phyloP scores from a whole-genome alignment of 2,888 invertebrate genomes.

The Marronus borbonicus region DNA sequence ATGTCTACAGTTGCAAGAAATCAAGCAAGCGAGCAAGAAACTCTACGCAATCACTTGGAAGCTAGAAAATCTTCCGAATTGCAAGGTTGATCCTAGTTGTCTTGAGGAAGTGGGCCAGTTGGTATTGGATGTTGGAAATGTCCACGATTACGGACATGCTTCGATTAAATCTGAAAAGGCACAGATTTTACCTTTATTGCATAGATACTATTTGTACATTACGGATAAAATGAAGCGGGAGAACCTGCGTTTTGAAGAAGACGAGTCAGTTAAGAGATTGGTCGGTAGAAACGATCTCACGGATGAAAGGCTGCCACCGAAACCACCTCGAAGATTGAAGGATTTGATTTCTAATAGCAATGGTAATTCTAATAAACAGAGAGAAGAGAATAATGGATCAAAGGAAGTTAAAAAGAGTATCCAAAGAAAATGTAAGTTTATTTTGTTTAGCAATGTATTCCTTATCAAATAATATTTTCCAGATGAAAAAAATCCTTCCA shows the following conservation, averaged over 20 bases:
- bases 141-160: slow-evolving; percentile 35
- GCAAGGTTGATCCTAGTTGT: slow-evolving; percentile 9
- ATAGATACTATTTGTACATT: slow-evolving; percentile 43
- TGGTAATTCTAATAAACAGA: neutral
- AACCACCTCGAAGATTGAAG: neutral
- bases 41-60: slow-evolving; percentile 25
- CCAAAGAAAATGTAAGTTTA: slow-evolving; percentile 24
- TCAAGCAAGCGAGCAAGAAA: slow-evolving; percentile 36
- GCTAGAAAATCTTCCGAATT: slow-evolving; percentile 5
- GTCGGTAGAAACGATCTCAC: neutral
- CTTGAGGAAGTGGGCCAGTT: slow-evolving; percentile 44
- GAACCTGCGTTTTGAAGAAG: neutral
- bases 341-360: neutral
- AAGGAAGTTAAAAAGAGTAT: neutral
- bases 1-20: slow-evolving; percentile 45
- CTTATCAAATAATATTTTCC: neutral
- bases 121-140: slow-evolving; percentile 44
- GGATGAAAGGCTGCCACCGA: neutral
- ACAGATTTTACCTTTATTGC: slow-evolving; percentile 38
- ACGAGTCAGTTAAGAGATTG: neutral
- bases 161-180: slow-evolving; percentile 47
- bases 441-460: neutral
- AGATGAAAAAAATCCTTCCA: slow-evolving; percentile 16
- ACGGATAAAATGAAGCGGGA: slow-evolving; percentile 31
- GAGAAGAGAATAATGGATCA: neutral